Evolutionary conservation across 2,797 vertebrate genomes (phyloP), one percentile per base, ranked within the genome.

Genomic region (Prunella strophiata): DNA sequence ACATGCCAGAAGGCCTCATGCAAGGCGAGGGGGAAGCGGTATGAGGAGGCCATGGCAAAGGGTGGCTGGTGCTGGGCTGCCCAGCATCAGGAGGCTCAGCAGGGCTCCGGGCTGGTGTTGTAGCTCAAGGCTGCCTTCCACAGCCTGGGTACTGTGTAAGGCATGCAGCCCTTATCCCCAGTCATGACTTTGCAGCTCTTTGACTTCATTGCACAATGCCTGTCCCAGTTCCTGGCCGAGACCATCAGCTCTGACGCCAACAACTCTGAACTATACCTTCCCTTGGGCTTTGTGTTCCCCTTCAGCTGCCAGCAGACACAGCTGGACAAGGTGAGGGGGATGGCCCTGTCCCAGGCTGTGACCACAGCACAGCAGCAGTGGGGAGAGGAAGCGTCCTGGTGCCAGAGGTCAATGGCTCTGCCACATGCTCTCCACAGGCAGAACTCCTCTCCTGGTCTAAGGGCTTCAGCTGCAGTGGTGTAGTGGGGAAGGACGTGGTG

Each of bases 251-350:
- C 97, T 32, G 94, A 93, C 4, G 62, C 93, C 34, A 9, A 61
- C 15, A 2, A 15, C 45, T 74, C 97, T 29, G 94, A 97, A 78
- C 94, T 65, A 78, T 47, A 1, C 93, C 97, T 91, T 71, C 93
- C 98, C 52, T 91, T 99, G 81, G 98, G 98, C 34, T 98, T 99
- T 40, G 98, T 96, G 89, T 99, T 99, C 96, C 98, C 98, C n/a
- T 99, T 99, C 89, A 97, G 97, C 92, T 99, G 98, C 89, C 96
- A 90, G 51, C 98, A 99, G 96, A 98, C 78, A 0, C 94, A 91
- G 26, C 97, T 99, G 40, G 97, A 98, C 94, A 98, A 98, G 98
- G 99, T 99, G 85, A 96, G 88, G 2, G 16, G 34, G n/a, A 67
- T 21, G 42, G 8, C 42, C 52, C 57, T 22, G 58, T 40, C 22